Base-by-base conservation (phyloP, 2,113 vertebrate species). In the Oryzias celebensis region DNA sequence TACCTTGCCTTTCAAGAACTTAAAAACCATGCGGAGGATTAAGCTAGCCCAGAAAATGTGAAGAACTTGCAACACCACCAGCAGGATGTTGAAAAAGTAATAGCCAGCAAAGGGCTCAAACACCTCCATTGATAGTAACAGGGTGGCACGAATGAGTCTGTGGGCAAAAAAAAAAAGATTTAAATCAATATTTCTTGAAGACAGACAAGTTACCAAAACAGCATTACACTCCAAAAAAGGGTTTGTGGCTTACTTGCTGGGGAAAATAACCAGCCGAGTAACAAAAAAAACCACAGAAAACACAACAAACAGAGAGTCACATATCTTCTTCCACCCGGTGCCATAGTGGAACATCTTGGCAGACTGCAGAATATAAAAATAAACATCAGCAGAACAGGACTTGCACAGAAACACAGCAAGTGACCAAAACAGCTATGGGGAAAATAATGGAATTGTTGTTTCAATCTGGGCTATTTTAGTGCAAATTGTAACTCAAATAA, bases 21-120 rank as follows among this genome's bases (percentile, higher is more conserved):
- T 94, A 74, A 69, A 91, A 79, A 95, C 72, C 97, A 98, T 97
- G 24, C 88, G 92, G 43, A 97, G 75, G 58, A 98, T 96, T 2
- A 98, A 88, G 51, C 71, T 87, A 6, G 94, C 94, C 97, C 96
- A 98, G 87, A 96, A 98, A 52, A 96, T 5, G 14, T 98, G 94
- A 36, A 98, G 92, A 52, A 87, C 77, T 75, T 97, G 96, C 57
- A 98, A 91, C 52, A 89, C 46, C 58, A 91, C 58, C 73, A 98
- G 90, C 7, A 98, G 89, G 3, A 12, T 0, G 28, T 96, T 95
- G 78, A 97, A 90, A 73, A 96, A 94, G 80, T 98, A 98, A 77
- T 95, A 98, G 52, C 92, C 94, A 0, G 88, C 83, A 84, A 96
- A 98, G 5, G 95, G 94, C 0, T 92, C 47, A 28, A 84, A 92